These are phyloP conservation scores for Dasysyrphus tricinctus DNA, from an alignment of 2,888 invertebrate genomes.

Conservation along the genomic window DNA sequence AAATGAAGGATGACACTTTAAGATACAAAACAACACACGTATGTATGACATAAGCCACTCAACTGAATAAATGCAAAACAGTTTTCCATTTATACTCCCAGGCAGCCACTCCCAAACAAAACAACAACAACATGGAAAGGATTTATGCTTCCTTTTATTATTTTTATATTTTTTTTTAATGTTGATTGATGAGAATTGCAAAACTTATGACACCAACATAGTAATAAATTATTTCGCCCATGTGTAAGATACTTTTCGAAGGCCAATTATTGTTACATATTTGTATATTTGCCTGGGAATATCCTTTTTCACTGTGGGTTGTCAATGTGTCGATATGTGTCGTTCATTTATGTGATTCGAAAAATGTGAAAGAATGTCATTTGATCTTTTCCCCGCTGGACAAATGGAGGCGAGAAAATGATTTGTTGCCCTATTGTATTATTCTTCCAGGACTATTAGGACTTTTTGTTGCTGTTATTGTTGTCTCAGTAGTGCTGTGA, in stretches of 20 bases:
- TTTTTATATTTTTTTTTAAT: slow-evolving; percentile 47
- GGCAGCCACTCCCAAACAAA: not conserved
- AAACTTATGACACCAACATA: slow-evolving; percentile 73
- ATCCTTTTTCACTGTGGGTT: not conserved
- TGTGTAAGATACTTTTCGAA: slow-evolving; percentile 34
- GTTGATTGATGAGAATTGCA: slow-evolving; percentile 73
- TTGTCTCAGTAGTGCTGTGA: not conserved
- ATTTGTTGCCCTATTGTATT: slow-evolving; percentile 68
- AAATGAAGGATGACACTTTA: slow-evolving; percentile 58
- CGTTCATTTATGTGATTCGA: slow-evolving; percentile 15
- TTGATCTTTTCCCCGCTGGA: slow-evolving; percentile 62
- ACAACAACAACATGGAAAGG: slow-evolving; percentile 1
- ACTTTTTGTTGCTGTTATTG: too few relatives aligned
- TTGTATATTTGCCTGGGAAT: slow-evolving; percentile 42
- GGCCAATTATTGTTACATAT: slow-evolving; percentile 37
- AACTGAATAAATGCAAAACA: slow-evolving; percentile 49
- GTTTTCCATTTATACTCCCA: slow-evolving; percentile 34
- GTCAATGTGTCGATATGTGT: slow-evolving; percentile 20
- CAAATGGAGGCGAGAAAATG: slow-evolving; percentile 66
- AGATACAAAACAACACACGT: slow-evolving; percentile 35
- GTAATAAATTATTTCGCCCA: slow-evolving; percentile 67
- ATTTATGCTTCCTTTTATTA: slow-evolving; percentile 12
- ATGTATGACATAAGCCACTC: slow-evolving; percentile 54
- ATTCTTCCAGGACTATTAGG: slow-evolving; percentile 58
- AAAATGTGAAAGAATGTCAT: slow-evolving; percentile 47